Conservation (phyloP, 2,113 vertebrate genomes). For the Panthera tigris region DNA sequence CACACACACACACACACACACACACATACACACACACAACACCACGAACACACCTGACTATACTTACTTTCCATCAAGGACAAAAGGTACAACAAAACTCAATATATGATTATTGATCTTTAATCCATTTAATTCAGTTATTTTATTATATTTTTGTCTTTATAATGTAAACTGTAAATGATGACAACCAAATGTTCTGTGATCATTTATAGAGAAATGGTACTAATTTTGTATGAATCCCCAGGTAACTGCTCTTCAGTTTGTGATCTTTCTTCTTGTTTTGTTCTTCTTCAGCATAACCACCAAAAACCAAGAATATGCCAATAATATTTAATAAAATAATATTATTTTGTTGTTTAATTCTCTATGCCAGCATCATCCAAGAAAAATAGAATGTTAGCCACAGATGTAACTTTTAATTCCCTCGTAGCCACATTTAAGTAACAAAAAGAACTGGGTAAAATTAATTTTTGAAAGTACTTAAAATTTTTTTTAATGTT, state of each 20-base stretch:
- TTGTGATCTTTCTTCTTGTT: conserved; percentile 54
- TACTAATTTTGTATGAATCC: conserved; percentile 79
- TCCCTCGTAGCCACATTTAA: not conserved
- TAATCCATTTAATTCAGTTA: conserved; percentile 61
- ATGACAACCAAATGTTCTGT: conserved; percentile 60
- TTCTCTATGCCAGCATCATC: not conserved
- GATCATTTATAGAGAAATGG: conserved; percentile 65
- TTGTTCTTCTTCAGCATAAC: conserved; percentile 26
- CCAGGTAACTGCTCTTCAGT: conserved; percentile 8
- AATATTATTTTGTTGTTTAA: not conserved
- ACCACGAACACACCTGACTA: not conserved
- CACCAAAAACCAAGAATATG: conserved; percentile 41
- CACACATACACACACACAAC: not conserved
- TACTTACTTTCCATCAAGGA: conserved; percentile 59
- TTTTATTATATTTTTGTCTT: conserved; percentile 47
- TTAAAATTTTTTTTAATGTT: not conserved
- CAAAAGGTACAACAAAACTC: conserved; percentile 69
- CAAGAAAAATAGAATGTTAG: not conserved
- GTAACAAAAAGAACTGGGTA: not conserved
- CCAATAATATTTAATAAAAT: conserved; percentile 27
- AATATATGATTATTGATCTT: conserved; percentile 77
- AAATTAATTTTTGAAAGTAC: conserved; percentile 33
- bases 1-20: not conserved
- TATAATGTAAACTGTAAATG: conserved; percentile 32
- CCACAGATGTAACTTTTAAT: not conserved